phyloP scores from a whole-genome alignment of 2,113 vertebrate species.

The Geococcyx californianus region DNA sequence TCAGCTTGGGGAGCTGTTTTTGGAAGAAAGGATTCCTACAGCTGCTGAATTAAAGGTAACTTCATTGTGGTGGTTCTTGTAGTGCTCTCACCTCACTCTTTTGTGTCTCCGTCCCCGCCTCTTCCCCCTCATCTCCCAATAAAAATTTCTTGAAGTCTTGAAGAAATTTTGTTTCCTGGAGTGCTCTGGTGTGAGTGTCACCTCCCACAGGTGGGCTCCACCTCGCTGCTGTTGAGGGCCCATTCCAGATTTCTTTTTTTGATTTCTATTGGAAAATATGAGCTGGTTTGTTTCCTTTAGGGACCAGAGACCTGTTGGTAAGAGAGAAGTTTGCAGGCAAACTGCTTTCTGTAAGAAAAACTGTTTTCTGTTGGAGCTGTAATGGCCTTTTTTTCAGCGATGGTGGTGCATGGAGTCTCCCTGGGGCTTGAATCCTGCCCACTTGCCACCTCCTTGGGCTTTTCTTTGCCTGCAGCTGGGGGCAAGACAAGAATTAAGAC shows the following conservation, averaged over 20 bases:
- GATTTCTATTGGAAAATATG: not conserved
- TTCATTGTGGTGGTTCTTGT: not conserved
- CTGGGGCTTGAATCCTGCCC: not conserved
- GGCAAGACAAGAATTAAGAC: not conserved
- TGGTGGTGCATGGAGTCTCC: not conserved
- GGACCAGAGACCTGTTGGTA: not conserved
- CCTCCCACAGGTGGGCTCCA: not conserved
- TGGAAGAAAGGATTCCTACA: conserved; percentile 90
- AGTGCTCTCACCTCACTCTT: accelerated
- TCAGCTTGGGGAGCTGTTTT: conserved; percentile 89
- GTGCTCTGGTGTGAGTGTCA: not conserved
- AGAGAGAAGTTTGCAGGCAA: not conserved
- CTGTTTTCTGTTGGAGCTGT: not conserved
- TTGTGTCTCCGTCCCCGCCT: not conserved
- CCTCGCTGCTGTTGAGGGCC: not conserved
- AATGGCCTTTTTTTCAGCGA: not conserved
- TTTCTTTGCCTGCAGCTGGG: not conserved
- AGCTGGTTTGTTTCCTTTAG: not conserved
- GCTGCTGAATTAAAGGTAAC: conserved; percentile 86
- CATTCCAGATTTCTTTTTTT: accelerated
- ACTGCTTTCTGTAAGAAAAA: not conserved
- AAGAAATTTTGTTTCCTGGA: not conserved
- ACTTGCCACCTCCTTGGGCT: not conserved
- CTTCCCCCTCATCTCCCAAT: accelerated
- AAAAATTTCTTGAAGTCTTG: not conserved